Base-by-base conservation (phyloP, 2,797 vertebrate species). In the Taeniopygia guttata region DNA sequence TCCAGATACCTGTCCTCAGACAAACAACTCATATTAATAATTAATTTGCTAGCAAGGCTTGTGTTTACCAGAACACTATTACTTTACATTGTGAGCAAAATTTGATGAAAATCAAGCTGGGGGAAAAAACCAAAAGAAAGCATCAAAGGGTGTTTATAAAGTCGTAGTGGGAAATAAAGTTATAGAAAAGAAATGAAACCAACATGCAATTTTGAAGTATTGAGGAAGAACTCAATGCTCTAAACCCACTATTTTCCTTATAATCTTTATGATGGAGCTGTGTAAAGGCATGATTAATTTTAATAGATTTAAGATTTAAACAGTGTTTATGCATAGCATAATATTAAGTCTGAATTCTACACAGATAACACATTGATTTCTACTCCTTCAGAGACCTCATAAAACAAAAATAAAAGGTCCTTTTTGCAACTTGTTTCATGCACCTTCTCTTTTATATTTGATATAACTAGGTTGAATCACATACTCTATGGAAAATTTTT, bases 321-420 rank as follows among this genome's bases (percentile, higher is more conserved):
- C 64, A 80, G 60, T 84, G 58, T 92, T 95, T 97, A 80, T 87
- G 63, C 18, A 46, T 32, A 46, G 70, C 38, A 22, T 45, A 89
- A 51, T 34, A 12, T 29, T 49, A 51, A 75, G 13, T 67, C 16
- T 42, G 69, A 46, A 94, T 92, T 91, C 72, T 95, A 83, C 76
- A 62, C 88, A 94, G 56, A 86, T 90, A 46, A 76, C 76, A 22
- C 84, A 95, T 88, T 96, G 88, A 89, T 94, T 91, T 95, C 68
- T 87, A 55, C 72, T 93, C 81, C 67, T 75, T 76, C 54, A 73
- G 66, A 92, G 62, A 95, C 89, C 59, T 87, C 43, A 29, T 87
- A 94, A 89, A 94, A 46, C 67, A 89, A 86, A 96, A 51, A 56
- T 67, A 64, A 96, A 96, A 79, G 7, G 40, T 27, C 16, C 6